A percentile compares a stretch with the other conserved stretches of the same genome.
Evolutionary conservation across 2,797 vertebrate species (phyloP).

Genomic region (Esox masquinongy): DNA sequence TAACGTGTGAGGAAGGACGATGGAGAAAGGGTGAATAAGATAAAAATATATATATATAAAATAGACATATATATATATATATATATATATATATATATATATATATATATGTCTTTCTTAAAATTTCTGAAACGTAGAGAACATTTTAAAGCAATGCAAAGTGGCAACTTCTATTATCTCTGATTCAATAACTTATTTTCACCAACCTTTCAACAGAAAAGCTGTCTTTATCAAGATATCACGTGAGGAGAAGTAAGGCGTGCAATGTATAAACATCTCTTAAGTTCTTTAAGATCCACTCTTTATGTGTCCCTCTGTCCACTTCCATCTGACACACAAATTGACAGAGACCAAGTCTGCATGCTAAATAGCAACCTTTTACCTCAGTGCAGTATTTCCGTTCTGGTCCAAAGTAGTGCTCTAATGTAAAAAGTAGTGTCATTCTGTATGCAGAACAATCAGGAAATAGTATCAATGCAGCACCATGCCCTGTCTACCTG

Average conservation of each 20-base stretch:
- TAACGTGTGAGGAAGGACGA: constrained; percentile 32
- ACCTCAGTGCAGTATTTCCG: not conserved
- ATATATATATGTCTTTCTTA: constrained; percentile 81
- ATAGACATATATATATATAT: too few relatives aligned
- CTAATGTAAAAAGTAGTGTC: not conserved
- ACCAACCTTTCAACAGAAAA: too few relatives aligned
- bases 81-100: too few relatives aligned
- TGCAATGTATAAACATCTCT: constrained; percentile 83
- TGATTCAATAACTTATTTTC: too few relatives aligned
- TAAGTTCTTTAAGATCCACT: constrained; percentile 83
- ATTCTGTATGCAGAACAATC: too few relatives aligned
- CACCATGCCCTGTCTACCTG: not conserved
- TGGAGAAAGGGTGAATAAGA: not conserved
- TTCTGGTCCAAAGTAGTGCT: not conserved
- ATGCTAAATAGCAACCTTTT: not conserved
- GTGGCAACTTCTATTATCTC: too few relatives aligned
- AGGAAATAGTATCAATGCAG: too few relatives aligned
- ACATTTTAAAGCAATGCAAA: too few relatives aligned
- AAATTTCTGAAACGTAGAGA: constrained; percentile 79
- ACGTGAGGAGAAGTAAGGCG: constrained; percentile 52
- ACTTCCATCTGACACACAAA: constrained; percentile 79
- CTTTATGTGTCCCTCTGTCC: constrained; percentile 74
- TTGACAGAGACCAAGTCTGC: constrained; percentile 67
- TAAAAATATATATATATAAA: constrained; percentile 41
- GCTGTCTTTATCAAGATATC: too few relatives aligned